These are phyloP conservation scores for Platichthys flesus DNA, from an alignment of 2,113 vertebrate species.

Conservation along the genomic window DNA sequence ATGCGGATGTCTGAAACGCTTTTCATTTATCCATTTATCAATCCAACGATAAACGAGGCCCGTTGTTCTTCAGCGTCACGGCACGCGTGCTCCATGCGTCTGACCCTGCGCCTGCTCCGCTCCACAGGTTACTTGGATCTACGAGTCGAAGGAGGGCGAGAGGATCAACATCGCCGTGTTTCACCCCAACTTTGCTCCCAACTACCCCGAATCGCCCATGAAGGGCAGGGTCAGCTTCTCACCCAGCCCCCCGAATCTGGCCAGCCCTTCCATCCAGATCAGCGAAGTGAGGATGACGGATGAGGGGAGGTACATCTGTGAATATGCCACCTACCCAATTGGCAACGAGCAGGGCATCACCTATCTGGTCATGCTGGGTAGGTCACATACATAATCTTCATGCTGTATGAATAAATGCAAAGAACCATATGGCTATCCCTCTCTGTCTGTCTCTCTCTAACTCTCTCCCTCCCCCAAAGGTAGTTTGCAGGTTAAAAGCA, in stretches of 20 bases:
- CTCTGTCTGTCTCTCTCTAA: neutral
- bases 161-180: slow-evolving; percentile 84
- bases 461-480: slow-evolving; percentile 17
- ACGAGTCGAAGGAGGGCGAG: slow-evolving; percentile 50
- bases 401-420: slow-evolving; percentile 27
- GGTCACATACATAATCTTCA: slow-evolving; percentile 31
- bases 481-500: slow-evolving; percentile 65
- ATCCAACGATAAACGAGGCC: slow-evolving; percentile 35
- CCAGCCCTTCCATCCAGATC: slow-evolving; percentile 84
- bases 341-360: slow-evolving; percentile 86
- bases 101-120: slow-evolving; percentile 10
- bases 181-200: slow-evolving; percentile 79
- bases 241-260: slow-evolving; percentile 45
- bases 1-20: slow-evolving; percentile 37
- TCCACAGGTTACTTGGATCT: slow-evolving; percentile 87
- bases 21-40: slow-evolving; percentile 41
- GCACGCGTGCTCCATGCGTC: neutral
- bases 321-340: slow-evolving; percentile 88
- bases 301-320: slow-evolving; percentile 88
- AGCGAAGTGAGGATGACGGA: slow-evolving; percentile 78
- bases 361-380: slow-evolving; percentile 84
- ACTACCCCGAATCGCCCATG: slow-evolving; percentile 77
- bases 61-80: slow-evolving; percentile 13
- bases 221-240: slow-evolving; percentile 76
- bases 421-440: neutral